phyloP scores from a whole-genome alignment of 2,888 invertebrate genomes.

The Acanthosepion pharaonis region DNA sequence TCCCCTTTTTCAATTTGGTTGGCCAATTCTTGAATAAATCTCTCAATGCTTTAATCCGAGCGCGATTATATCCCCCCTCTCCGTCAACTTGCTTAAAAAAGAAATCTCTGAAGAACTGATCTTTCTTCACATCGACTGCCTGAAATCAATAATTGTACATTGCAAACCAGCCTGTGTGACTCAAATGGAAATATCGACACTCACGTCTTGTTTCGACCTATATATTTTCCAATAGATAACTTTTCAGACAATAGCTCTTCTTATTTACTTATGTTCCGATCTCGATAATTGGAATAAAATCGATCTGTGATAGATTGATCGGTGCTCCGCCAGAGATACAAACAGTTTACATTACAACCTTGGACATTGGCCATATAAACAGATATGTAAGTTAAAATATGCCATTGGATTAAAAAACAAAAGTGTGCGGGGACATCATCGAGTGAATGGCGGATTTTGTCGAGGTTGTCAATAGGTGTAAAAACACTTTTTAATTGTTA shows the following conservation, averaged over 20 bases:
- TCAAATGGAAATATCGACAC: conserved; percentile 33
- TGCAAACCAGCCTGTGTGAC: not conserved
- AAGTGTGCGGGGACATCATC: too few relatives aligned
- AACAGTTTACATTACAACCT: too few relatives aligned
- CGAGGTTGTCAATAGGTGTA: too few relatives aligned
- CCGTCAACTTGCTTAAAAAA: not conserved
- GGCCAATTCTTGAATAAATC: not conserved
- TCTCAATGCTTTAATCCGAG: not conserved
- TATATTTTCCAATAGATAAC: too few relatives aligned
- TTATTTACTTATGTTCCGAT: not conserved
- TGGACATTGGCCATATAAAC: too few relatives aligned
- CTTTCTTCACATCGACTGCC: not conserved
- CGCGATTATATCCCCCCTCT: not conserved
- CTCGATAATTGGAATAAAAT: not conserved
- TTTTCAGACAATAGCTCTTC: not conserved
- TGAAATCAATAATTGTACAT: not conserved
- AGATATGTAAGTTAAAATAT: too few relatives aligned
- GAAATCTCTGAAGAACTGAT: not conserved
- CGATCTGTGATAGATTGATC: not conserved
- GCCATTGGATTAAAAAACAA: too few relatives aligned
- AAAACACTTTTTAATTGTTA: too few relatives aligned
- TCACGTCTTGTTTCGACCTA: not conserved
- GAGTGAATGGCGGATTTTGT: too few relatives aligned
- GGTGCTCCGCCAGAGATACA: not conserved
- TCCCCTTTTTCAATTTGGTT: too few relatives aligned